Conservation (phyloP, 2,113 vertebrate species). For the Eubucco bourcierii region DNA sequence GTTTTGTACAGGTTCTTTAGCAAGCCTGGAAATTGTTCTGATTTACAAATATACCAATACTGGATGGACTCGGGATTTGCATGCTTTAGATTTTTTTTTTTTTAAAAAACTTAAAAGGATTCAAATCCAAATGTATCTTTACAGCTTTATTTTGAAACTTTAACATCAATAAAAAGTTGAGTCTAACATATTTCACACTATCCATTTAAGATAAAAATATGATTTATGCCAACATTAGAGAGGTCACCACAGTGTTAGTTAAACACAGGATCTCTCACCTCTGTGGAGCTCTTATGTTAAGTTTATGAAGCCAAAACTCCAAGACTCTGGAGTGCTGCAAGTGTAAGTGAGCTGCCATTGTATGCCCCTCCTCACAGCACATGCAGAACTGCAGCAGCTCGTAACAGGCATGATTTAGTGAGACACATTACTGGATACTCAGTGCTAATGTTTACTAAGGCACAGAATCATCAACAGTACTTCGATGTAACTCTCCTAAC, state of each 20-base stretch:
- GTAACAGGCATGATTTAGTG: not conserved
- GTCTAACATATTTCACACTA: not conserved
- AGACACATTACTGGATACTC: conserved; percentile 4
- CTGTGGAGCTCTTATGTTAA: conserved; percentile 37
- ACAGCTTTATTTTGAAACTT: not conserved
- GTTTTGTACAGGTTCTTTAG: not conserved
- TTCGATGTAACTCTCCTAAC: conserved; percentile 20
- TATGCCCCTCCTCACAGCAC: not conserved
- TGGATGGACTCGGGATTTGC: not conserved
- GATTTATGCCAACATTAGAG: not conserved
- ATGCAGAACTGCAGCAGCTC: not conserved
- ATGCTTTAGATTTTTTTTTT: not conserved
- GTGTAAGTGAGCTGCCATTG: not conserved
- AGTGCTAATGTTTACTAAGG: conserved; percentile 38
- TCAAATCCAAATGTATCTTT: not conserved
- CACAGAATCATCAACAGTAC: not conserved
- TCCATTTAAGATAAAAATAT: conserved; percentile 7
- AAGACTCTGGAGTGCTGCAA: not conserved
- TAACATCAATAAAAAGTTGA: not conserved
- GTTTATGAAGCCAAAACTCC: conserved; percentile 33
- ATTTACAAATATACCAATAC: not conserved
- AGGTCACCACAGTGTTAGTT: conserved; percentile 36
- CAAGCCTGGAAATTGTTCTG: not conserved
- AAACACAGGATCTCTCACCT: conserved; percentile 66
- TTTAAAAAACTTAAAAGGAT: not conserved